Percentiles rank a stretch among this genome's conserved stretches.
phyloP scores from a whole-genome alignment of 2,113 vertebrate species.

The Oncorhynchus keta region DNA sequence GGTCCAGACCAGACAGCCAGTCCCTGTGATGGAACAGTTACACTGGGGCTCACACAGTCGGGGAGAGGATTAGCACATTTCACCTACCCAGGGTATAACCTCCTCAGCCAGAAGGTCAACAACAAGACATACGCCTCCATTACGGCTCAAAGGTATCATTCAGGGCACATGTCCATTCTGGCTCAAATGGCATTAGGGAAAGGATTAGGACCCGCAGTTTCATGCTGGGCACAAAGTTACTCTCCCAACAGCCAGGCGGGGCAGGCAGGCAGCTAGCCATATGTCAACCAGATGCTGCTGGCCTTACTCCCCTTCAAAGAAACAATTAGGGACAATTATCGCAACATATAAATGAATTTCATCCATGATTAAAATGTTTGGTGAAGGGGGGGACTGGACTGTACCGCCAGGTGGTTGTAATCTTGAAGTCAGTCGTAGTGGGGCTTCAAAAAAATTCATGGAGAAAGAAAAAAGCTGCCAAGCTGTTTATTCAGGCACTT shows the following conservation, averaged over 20 bases:
- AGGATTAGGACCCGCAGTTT: constrained; percentile 44
- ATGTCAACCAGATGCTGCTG: constrained; percentile 72
- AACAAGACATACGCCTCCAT: constrained; percentile 17
- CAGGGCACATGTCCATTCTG: constrained; percentile 14
- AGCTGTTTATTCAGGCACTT: constrained; percentile 74
- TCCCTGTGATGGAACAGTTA: constrained; percentile 24
- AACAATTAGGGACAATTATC: constrained; percentile 79
- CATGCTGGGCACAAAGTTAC: constrained; percentile 61
- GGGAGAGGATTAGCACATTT: constrained; percentile 31
- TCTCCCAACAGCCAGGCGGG: constrained; percentile 32
- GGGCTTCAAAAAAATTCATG: constrained; percentile 26
- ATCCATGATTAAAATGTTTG: constrained; percentile 74
- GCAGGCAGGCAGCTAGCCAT: constrained; percentile 35
- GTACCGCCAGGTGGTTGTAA: constrained; percentile 76
- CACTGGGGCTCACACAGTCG: constrained; percentile 16
- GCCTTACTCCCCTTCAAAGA: constrained; percentile 72
- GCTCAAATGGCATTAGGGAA: constrained; percentile 50
- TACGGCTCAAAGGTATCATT: constrained; percentile 29
- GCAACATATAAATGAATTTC: constrained; percentile 79
- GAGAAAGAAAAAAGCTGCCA: constrained; percentile 57
- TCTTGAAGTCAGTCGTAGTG: constrained; percentile 56
- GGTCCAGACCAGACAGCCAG: constrained; percentile 25
- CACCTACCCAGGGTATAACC: constrained; percentile 11
- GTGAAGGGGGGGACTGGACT: constrained; percentile 36
- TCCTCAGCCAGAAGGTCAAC: constrained; percentile 26